These are phyloP conservation scores for Acrocephalus arundinaceus DNA, from an alignment of 2,113 vertebrate genomes.

Conservation along the genomic window DNA sequence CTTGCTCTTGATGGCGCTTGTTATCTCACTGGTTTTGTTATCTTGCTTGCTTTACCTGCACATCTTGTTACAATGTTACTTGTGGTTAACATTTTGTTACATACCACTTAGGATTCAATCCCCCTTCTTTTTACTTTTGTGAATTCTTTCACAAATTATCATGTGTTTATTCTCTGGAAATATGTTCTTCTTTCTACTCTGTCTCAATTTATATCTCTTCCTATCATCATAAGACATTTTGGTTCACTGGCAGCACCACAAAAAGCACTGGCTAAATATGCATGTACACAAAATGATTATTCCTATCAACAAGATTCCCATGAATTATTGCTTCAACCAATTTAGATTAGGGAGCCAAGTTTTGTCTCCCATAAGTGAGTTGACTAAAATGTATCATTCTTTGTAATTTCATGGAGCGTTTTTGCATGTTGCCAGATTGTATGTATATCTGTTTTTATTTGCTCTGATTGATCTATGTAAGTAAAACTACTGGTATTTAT, in stretches of 20 bases:
- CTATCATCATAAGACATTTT: not conserved
- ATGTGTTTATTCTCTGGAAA: not conserved
- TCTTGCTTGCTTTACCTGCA: too few species aligned
- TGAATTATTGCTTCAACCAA: not conserved
- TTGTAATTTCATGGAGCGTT: not conserved
- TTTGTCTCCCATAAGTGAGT: not conserved
- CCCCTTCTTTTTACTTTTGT: not conserved
- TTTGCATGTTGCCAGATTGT: not conserved
- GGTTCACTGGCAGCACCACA: not conserved
- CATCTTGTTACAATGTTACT: too few species aligned
- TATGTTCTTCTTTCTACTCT: not conserved
- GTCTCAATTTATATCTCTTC: not conserved
- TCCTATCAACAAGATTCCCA: not conserved
- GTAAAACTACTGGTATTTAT: not conserved
- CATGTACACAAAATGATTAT: not conserved
- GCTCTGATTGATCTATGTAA: not conserved
- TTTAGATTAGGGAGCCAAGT: not conserved
- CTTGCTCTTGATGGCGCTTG: not conserved
- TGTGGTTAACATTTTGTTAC: too few species aligned
- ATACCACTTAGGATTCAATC: too few species aligned
- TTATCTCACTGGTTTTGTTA: too few species aligned
- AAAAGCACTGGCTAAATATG: not conserved
- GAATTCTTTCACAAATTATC: not conserved
- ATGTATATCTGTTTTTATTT: not conserved
- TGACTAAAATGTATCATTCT: not conserved